phyloP scores from a whole-genome alignment of 2,888 invertebrate species.

The Scrobipalpa costella region DNA sequence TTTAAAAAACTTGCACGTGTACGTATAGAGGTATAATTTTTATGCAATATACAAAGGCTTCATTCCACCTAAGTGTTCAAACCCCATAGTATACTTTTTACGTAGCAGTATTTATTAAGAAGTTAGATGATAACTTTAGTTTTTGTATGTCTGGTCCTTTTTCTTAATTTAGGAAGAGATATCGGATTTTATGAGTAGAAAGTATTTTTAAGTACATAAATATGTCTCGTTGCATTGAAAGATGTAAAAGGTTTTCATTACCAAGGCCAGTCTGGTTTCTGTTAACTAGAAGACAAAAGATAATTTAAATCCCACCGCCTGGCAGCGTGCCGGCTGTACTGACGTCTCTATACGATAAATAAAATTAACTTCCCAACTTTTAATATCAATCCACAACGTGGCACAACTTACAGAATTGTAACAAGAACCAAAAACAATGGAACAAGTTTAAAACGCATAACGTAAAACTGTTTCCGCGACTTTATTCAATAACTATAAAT shows the following conservation, averaged over 20 bases:
- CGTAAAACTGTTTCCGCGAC: conserved; percentile 14
- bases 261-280: neutral
- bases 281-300: neutral
- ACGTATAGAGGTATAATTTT: no score
- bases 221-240: no score
- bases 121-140: no score
- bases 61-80: no score
- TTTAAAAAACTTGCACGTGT: no score
- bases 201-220: no score
- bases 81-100: no score
- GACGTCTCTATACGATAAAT: conserved; percentile 18
- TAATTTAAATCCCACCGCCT: neutral
- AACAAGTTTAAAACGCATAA: conserved; percentile 15
- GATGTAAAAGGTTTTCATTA: neutral
- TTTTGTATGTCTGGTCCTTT: no score
- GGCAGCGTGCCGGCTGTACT: conserved; percentile 4
- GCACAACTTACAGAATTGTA: conserved; percentile 16
- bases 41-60: no score
- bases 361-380: conserved; percentile 18
- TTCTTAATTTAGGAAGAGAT: no score
- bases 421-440: conserved; percentile 5
- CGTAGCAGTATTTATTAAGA: no score
- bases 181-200: no score
- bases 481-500: conserved; percentile 22
- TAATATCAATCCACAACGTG: conserved; percentile 12